phyloP scores from a whole-genome alignment of 2,113 vertebrate species.

The Nipponia nippon region DNA sequence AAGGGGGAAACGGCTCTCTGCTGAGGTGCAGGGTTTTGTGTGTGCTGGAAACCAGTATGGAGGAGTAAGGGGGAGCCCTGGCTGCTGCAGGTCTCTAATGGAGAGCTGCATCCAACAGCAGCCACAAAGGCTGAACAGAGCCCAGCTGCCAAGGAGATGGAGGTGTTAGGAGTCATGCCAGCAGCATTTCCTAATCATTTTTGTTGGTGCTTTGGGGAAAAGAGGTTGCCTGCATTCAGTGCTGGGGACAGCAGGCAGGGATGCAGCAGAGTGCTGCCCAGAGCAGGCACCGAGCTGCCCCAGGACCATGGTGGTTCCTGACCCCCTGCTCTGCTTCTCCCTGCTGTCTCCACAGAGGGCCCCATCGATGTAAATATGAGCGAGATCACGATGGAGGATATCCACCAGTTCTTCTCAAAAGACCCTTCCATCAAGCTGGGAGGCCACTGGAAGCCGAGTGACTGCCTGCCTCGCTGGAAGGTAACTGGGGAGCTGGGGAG shows the following conservation, averaged over 20 bases:
- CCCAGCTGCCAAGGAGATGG: background rate
- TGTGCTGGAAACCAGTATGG: background rate
- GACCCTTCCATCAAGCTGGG: constrained; percentile 80
- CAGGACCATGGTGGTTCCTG: background rate
- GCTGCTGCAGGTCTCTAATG: accelerated
- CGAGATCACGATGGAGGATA: constrained; percentile 86
- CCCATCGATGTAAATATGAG: constrained; percentile 91
- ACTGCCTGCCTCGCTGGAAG: constrained; percentile 95
- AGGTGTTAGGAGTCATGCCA: background rate
- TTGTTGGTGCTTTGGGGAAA: background rate
- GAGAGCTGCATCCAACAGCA: background rate
- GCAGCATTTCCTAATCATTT: background rate
- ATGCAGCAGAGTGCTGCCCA: background rate
- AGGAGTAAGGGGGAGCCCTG: background rate
- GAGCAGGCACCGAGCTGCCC: background rate
- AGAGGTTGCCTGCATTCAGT: background rate
- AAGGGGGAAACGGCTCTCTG: background rate
- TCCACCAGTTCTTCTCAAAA: constrained; percentile 81
- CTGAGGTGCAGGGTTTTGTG: background rate
- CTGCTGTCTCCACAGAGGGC: constrained; percentile 76
- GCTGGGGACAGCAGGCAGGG: background rate
- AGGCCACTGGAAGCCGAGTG: constrained; percentile 90
- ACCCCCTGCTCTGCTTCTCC: background rate
- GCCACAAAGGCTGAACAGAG: background rate
- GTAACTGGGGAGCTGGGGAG: constrained; percentile 59